phyloP scores from a whole-genome alignment of 2,888 invertebrate species.

The Auanema freiburgensis region DNA sequence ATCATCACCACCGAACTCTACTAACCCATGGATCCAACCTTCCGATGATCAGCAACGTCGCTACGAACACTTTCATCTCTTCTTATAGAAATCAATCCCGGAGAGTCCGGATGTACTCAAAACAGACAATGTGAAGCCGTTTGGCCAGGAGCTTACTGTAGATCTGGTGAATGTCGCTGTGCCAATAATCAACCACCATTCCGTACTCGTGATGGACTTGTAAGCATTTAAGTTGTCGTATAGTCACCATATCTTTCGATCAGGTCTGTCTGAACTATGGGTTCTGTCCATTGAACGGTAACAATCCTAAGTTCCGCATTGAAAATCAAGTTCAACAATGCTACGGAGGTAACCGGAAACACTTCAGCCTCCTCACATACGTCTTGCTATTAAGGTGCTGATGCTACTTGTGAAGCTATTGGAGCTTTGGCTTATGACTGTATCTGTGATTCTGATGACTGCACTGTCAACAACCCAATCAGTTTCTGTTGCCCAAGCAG shows the following conservation, averaged over 20 bases:
- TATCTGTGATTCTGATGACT: conserved; percentile 62
- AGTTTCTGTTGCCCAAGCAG: conserved; percentile 64
- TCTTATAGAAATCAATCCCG: conserved; percentile 62
- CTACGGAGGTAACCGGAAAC: conserved; percentile 42
- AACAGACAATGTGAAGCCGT: conserved; percentile 63
- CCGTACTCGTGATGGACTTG: conserved; percentile 54
- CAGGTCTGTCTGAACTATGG: conserved; percentile 62
- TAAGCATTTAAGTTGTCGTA: not conserved
- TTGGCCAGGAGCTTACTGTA: conserved; percentile 62
- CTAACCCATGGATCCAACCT: not conserved
- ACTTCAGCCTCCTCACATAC: not conserved
- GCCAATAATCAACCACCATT: conserved; percentile 64
- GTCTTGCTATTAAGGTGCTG: conserved; percentile 40
- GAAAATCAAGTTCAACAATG: conserved; percentile 63
- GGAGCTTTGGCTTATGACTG: conserved; percentile 63
- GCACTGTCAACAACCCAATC: conserved; percentile 62
- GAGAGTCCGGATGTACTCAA: conserved; percentile 63
- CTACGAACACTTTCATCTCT: not conserved
- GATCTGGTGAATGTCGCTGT: conserved; percentile 61
- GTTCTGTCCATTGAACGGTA: conserved; percentile 63
- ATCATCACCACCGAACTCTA: not conserved
- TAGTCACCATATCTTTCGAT: not conserved
- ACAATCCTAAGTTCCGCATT: conserved; percentile 64
- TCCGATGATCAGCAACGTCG: not conserved
- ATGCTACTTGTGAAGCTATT: conserved; percentile 63